Conservation (phyloP, 2,113 vertebrate species). For the Oncorhynchus clarkii region DNA sequence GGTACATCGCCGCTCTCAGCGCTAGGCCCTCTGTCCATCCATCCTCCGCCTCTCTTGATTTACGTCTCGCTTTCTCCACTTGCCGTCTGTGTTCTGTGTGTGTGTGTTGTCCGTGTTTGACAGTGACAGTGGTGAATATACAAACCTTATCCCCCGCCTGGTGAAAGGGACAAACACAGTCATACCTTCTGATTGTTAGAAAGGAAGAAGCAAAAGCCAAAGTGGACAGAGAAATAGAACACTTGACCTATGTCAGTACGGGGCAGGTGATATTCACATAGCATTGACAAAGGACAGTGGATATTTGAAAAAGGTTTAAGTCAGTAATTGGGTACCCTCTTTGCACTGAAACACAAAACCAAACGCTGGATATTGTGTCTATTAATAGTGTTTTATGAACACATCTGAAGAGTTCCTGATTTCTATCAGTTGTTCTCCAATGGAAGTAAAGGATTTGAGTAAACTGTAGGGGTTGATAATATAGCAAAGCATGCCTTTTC, state of each 20-base stretch:
- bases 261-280: constrained; percentile 56
- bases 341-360: constrained; percentile 71
- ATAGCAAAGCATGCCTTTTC: constrained; percentile 72
- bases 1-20: constrained; percentile 78
- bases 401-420: constrained; percentile 24
- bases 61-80: constrained; percentile 45
- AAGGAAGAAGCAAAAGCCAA: constrained; percentile 78
- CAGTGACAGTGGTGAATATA: constrained; percentile 68
- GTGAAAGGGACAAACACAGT: constrained; percentile 51
- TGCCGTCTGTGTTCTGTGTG: constrained; percentile 72
- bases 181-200: constrained; percentile 72
- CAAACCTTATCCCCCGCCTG: not conserved
- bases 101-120: constrained; percentile 66
- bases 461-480: constrained; percentile 33
- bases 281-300: constrained; percentile 52
- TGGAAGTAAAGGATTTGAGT: constrained; percentile 42
- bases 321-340: constrained; percentile 62
- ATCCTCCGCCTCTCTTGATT: constrained; percentile 66
- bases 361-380: constrained; percentile 60
- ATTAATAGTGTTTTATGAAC: constrained; percentile 64
- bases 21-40: constrained; percentile 77
- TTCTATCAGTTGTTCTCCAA: constrained; percentile 56
- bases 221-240: constrained; percentile 66
- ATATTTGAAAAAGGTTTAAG: constrained; percentile 64
- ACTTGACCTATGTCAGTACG: constrained; percentile 41